Percentiles rank a stretch among this genome's conserved stretches.
Conservation (phyloP, 30 jellyfish, hydroid and myxozoan genomes). For the Rhopilema esculentum region DNA sequence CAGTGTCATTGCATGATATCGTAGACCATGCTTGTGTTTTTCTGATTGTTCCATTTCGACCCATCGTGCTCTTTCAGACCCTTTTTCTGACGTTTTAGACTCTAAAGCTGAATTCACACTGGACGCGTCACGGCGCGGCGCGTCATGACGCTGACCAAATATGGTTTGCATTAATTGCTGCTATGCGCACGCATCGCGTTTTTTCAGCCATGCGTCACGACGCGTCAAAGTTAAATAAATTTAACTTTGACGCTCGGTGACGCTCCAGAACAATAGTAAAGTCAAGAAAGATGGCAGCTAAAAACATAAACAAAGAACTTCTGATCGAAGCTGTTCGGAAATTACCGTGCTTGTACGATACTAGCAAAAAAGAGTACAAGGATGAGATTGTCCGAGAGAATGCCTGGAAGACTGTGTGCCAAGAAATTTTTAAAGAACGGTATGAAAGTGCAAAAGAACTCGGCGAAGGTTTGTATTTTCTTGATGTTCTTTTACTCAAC, state of each 20-base stretch:
- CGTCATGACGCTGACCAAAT: conserved; percentile 26
- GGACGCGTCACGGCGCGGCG: conserved; percentile 14
- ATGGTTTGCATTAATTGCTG: conserved; percentile 6
- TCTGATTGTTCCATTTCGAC: no score
- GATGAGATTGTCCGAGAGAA: conserved; percentile 39
- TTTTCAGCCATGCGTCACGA: conserved; percentile 27
- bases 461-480: background rate
- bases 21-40: no score
- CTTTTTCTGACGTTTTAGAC: background rate
- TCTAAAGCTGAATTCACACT: conserved; percentile 20
- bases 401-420: conserved; percentile 19
- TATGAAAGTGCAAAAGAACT: background rate
- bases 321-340: conserved; percentile 38
- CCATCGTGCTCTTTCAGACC: no score
- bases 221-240: conserved; percentile 13
- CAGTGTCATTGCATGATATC: no score
- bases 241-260: conserved; percentile 17
- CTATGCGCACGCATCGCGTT: conserved; percentile 27
- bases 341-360: conserved; percentile 41
- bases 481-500: background rate
- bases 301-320: conserved; percentile 14
- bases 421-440: background rate
- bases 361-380: conserved; percentile 26
- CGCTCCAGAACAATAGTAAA: conserved; percentile 25
- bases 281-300: conserved; percentile 13